phyloP scores from a whole-genome alignment of 2,113 vertebrate genomes.

The Pantherophis guttatus region DNA sequence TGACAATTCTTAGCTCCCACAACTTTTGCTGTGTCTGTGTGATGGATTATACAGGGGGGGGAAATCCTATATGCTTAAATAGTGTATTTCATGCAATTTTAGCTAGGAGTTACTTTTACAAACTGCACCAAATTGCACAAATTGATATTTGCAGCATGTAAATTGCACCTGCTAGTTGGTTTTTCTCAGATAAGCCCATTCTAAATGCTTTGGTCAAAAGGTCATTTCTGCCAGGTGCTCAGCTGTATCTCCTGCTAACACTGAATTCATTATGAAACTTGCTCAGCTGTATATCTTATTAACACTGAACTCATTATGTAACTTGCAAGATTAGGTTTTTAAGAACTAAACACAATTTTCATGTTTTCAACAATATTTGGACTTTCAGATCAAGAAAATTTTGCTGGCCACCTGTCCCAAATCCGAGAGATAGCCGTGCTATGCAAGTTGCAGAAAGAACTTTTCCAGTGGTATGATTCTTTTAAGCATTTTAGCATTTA shows the following conservation, averaged over 20 bases:
- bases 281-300: neutral
- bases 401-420: constrained; percentile 77
- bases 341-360: neutral
- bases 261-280: neutral
- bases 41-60: neutral
- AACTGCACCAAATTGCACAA: neutral
- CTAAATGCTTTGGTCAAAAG: neutral
- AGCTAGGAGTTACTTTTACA: neutral
- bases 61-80: neutral
- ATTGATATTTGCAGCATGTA: neutral
- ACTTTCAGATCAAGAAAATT: constrained; percentile 62
- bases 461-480: constrained; percentile 46
- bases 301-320: neutral
- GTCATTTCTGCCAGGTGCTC: neutral
- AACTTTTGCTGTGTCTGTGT: neutral
- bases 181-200: neutral
- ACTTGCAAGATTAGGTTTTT: neutral
- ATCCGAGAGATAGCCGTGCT: constrained; percentile 73
- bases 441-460: constrained; percentile 69
- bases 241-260: neutral
- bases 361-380: neutral
- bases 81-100: neutral
- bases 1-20: neutral
- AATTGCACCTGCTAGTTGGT: neutral
- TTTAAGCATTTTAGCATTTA: neutral